phyloP scores from a whole-genome alignment of 1,140 invertebrate species.

The Ephestia elutella region DNA sequence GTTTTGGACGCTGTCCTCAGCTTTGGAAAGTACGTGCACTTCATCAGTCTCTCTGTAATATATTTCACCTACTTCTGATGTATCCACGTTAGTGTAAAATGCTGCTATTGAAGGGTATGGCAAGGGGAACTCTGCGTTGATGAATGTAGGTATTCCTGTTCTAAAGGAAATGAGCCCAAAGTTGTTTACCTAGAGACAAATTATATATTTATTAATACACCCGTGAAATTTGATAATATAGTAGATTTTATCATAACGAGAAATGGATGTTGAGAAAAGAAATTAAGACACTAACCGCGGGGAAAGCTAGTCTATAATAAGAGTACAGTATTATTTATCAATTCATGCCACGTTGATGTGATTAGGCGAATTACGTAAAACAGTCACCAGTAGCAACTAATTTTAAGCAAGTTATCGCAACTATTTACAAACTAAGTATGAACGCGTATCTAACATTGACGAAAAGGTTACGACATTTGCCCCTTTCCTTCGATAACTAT shows the following conservation, averaged over 20 bases:
- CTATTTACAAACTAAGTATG: background rate
- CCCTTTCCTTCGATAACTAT: conserved; percentile 32
- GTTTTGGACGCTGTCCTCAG: conserved; percentile 79
- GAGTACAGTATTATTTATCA: background rate
- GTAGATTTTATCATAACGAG: background rate
- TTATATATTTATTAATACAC: background rate
- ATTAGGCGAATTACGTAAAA: background rate
- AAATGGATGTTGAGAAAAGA: too few relatives aligned
- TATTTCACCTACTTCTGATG: conserved; percentile 81
- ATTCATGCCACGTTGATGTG: background rate
- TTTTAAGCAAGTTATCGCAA: background rate
- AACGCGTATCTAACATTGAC: background rate
- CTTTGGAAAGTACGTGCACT: conserved; percentile 77
- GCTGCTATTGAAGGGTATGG: conserved; percentile 93
- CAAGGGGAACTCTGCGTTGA: conserved; percentile 92
- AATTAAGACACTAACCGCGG: too few relatives aligned
- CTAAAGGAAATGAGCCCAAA: conserved; percentile 94
- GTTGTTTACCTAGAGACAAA: conserved; percentile 85
- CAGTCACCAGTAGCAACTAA: background rate
- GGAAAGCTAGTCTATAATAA: too few relatives aligned
- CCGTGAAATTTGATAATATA: background rate
- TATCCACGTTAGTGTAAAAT: conserved; percentile 94
- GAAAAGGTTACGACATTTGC: conserved; percentile 41
- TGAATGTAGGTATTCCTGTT: conserved; percentile 87
- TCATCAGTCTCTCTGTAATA: conserved; percentile 86